Evolutionary conservation across 2,888 invertebrate genomes (phyloP).

Genomic region (Mechanitis messenoides): DNA sequence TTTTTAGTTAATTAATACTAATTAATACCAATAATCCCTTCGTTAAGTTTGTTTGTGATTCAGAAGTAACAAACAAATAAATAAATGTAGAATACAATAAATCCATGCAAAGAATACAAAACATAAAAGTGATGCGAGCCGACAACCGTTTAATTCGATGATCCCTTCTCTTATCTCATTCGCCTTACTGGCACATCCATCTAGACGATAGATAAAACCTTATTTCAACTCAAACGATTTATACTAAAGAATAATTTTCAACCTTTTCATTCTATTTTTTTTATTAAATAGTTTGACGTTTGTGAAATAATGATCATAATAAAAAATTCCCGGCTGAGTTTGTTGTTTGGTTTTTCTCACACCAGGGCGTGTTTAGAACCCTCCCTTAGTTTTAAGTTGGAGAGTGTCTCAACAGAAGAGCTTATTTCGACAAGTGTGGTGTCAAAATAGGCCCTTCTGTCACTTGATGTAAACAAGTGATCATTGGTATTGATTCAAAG

Average conservation of each 20-base stretch:
- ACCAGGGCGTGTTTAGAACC: too few species aligned
- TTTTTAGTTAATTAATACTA: too few species aligned
- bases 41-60: not conserved
- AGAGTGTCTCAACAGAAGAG: too few species aligned
- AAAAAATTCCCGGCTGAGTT: too few species aligned
- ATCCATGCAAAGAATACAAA: constrained; percentile 19
- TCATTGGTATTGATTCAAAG: too few species aligned
- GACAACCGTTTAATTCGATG: constrained; percentile 27
- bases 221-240: constrained; percentile 25
- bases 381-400: too few species aligned
- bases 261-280: constrained; percentile 19
- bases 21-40: not conserved
- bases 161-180: constrained; percentile 20
- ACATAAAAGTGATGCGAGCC: constrained; percentile 17
- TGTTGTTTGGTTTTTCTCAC: too few species aligned
- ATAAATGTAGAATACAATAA: not conserved
- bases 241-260: constrained; percentile 36
- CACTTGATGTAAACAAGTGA: too few species aligned
- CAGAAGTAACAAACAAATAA: not conserved
- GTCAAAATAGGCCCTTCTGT: too few species aligned
- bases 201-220: constrained; percentile 23
- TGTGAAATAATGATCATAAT: too few species aligned
- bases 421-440: too few species aligned
- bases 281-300: constrained; percentile 6
- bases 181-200: constrained; percentile 22